Evolutionary conservation across 2,888 invertebrate species (phyloP), one percentile per base, ranked within the genome.

Genomic region (Hartigia nigra): DNA sequence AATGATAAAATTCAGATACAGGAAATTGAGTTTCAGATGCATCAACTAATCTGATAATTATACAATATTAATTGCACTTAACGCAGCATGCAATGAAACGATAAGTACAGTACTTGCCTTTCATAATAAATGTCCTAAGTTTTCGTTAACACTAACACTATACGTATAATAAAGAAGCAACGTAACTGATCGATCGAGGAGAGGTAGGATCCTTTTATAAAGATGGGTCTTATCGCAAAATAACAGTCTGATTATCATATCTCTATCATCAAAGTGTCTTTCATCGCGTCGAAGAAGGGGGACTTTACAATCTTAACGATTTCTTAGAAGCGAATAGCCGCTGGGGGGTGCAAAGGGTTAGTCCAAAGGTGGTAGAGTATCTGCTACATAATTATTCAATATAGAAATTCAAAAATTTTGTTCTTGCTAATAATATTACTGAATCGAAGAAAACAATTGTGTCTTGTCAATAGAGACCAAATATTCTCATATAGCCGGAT

Each of bases 181-280:
- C 74, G 69, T 70, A 75, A 82, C 80, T 82, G 81, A 77, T 80
- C 74, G 74, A 77, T 74, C 77, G 75, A n/a, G 74, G 76, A 69
- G 5, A 23, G 9, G 70, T 5, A n/a, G 69, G 36, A 37, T 80
- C 78, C 83, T 84, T 83, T 86, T 87, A 86, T 87, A 85, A 84
- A 85, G 82, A 80, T 80, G 77, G 35, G 74, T 74, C 37, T 86
- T 87, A 87, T 87, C 87, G 79, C 79, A 80, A 78, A 82, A 82
- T 81, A 82, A 82, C 77, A 79, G 31, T 76, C 81, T 76, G 76
- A 83, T 85, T 84, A 85, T 84, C 83, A 81, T 83, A 85, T 85
- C 83, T 80, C 76, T 37, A 77, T 55, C 79, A 80, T 79, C 78
- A 77, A 77, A 77, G 77, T 74, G 75, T 37, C 74, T 77, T 37